Percentiles rank a stretch among this genome's conserved stretches.
These are phyloP conservation scores for Cantharis nigra DNA, from an alignment of 2,888 invertebrate genomes.

Conservation along the genomic window DNA sequence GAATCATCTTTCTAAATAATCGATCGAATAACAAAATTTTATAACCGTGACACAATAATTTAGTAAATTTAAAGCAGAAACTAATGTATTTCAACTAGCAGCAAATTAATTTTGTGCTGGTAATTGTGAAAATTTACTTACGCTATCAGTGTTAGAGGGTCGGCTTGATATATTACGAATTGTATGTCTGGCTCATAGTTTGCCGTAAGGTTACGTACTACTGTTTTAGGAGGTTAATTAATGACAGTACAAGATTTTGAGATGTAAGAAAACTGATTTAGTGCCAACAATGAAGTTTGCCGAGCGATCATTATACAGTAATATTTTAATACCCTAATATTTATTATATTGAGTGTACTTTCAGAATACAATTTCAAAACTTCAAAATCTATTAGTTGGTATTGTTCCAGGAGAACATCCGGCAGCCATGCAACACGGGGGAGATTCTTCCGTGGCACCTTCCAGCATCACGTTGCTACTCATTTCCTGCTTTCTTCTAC, in stretches of 20 bases:
- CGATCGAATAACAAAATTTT: not conserved
- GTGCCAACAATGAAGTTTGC: not conserved
- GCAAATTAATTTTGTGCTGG: not conserved
- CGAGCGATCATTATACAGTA: not conserved
- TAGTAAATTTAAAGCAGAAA: not conserved
- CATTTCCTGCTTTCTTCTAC: conserved; percentile 29
- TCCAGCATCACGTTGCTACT: conserved; percentile 16
- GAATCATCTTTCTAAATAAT: not conserved
- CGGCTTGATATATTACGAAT: not conserved
- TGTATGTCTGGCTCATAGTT: not conserved
- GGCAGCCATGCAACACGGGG: conserved; percentile 82
- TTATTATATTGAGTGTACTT: not conserved
- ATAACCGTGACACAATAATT: not conserved
- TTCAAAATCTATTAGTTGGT: conserved; percentile 21
- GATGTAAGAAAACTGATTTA: not conserved
- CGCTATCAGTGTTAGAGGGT: not conserved
- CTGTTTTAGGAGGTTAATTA: not conserved
- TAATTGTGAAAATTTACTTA: conserved; percentile 2
- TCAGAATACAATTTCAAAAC: conserved; percentile 8
- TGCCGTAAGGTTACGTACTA: not conserved
- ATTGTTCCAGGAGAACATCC: conserved; percentile 79
- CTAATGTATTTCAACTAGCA: not conserved
- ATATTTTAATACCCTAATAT: no score
- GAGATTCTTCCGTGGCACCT: conserved; percentile 46
- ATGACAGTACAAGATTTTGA: not conserved